A percentile compares a stretch with the other conserved stretches of the same genome.
These are phyloP conservation scores for Sebastes steindachneri DNA, from an alignment of 2,797 vertebrate species.

Conservation along the genomic window DNA sequence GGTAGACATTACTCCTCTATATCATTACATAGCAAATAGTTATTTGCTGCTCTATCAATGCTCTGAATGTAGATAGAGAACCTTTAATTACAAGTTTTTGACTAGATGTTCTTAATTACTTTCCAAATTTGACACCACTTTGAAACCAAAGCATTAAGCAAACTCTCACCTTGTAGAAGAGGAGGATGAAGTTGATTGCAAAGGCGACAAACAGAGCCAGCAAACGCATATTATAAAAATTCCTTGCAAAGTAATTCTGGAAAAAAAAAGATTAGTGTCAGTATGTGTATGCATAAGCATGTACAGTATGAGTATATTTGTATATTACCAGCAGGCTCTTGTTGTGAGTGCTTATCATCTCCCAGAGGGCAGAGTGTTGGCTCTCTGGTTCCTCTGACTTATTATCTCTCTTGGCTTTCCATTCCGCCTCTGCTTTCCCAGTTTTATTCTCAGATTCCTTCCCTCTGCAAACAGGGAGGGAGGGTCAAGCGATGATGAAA, in stretches of 20 bases:
- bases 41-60: background rate
- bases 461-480: slow-evolving; percentile 70
- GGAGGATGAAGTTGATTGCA: slow-evolving; percentile 95
- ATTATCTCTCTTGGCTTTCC: slow-evolving; percentile 75
- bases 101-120: background rate
- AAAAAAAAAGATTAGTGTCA: background rate
- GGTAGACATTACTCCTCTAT: background rate
- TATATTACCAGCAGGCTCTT: slow-evolving; percentile 90
- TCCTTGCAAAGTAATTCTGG: slow-evolving; percentile 95
- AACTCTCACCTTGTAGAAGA: slow-evolving; percentile 92
- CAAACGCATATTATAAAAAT: slow-evolving; percentile 95
- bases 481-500: background rate
- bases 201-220: slow-evolving; percentile 93
- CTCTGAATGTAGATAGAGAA: background rate
- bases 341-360: slow-evolving; percentile 88
- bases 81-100: background rate
- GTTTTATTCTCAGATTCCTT: slow-evolving; percentile 76
- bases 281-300: background rate
- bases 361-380: slow-evolving; percentile 89
- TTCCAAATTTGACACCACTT: background rate
- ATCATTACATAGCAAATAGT: background rate
- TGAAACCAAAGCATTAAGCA: background rate
- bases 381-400: slow-evolving; percentile 84
- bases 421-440: slow-evolving; percentile 71
- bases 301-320: slow-evolving; percentile 2